phyloP scores from a whole-genome alignment of 2,797 vertebrate species.

The Ibycter americanus region DNA sequence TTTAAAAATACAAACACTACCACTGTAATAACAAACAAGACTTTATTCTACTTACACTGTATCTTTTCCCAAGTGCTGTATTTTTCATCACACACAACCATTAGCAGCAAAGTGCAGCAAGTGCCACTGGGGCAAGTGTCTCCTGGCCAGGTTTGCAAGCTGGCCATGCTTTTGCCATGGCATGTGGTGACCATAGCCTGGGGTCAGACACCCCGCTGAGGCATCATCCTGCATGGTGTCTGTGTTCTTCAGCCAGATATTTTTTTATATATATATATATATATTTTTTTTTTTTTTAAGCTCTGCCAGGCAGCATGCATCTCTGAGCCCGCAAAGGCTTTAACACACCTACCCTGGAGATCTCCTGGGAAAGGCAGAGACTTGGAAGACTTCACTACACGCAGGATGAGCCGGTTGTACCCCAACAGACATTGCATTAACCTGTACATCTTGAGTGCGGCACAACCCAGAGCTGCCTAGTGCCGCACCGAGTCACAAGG shows the following conservation, averaged over 20 bases:
- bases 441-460: accelerated
- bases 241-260: not conserved
- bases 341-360: not conserved
- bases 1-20: not conserved
- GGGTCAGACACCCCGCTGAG: not conserved
- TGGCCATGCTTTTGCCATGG: no score
- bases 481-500: not conserved
- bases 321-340: not conserved
- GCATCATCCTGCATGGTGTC: accelerated
- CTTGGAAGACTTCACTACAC: not conserved
- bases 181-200: accelerated
- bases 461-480: no score
- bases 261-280: no score
- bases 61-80: no score
- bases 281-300: not conserved
- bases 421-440: accelerated
- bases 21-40: no score
- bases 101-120: not conserved
- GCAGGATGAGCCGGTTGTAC: not conserved
- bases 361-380: not conserved
- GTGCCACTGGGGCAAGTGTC: not conserved
- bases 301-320: accelerated
- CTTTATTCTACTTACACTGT: accelerated
- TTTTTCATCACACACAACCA: not conserved
- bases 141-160: not conserved